Conservation (phyloP, 2,888 invertebrate species). For the Argyresthia goedartella region DNA sequence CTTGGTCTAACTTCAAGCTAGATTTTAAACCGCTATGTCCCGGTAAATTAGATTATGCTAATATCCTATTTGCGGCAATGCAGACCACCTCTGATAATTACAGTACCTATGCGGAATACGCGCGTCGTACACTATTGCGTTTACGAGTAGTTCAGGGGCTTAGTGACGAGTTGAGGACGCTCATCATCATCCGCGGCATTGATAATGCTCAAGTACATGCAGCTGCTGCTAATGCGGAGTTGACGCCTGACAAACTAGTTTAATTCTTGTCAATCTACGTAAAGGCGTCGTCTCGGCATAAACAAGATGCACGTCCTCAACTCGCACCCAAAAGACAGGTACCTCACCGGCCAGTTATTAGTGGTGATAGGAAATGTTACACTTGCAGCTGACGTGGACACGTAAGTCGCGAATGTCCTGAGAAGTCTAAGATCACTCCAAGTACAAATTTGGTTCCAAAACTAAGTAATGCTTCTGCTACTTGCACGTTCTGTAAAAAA, state of each 20-base stretch:
- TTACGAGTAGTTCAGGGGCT: conserved; percentile 12
- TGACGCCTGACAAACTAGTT: background rate
- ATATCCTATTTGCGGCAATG: conserved; percentile 16
- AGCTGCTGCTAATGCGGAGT: background rate
- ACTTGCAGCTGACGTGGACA: background rate
- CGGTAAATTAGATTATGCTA: conserved; percentile 12
- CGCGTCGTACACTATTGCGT: conserved; percentile 16
- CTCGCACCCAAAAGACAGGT: background rate
- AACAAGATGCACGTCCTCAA: background rate
- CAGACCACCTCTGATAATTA: conserved; percentile 15
- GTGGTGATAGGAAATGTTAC: background rate
- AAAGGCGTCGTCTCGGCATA: background rate
- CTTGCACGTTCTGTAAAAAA: background rate
- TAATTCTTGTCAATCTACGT: background rate
- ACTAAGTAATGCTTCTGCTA: background rate
- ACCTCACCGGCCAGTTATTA: background rate
- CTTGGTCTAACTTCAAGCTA: conserved; percentile 16
- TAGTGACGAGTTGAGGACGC: conserved; percentile 14
- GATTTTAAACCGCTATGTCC: conserved; percentile 19
- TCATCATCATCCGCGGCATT: conserved; percentile 11
- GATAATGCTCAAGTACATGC: background rate
- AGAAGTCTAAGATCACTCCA: background rate
- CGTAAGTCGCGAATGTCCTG: background rate
- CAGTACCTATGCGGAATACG: conserved; percentile 20
- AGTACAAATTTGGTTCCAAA: background rate